These are phyloP conservation scores for Notamacropus eugenii DNA, from an alignment of 2,797 vertebrate genomes.

Conservation along the genomic window DNA sequence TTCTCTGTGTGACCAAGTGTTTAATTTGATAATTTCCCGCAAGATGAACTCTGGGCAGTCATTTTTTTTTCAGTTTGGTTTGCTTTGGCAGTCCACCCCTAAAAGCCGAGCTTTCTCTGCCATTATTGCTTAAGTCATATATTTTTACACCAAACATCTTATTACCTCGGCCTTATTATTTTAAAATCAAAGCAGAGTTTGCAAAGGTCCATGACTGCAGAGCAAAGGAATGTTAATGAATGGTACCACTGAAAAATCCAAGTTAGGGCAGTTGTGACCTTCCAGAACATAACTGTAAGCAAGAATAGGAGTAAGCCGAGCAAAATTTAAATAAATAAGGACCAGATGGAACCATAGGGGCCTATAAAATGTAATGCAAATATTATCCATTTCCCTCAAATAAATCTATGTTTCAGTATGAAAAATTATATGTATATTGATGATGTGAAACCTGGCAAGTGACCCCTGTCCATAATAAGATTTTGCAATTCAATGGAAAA, in stretches of 20 bases:
- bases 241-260: conserved; percentile 83
- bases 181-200: conserved; percentile 85
- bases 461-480: conserved; percentile 67
- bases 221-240: conserved; percentile 85
- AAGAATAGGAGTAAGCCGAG: conserved; percentile 84
- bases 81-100: conserved; percentile 80
- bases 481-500: conserved; percentile 80
- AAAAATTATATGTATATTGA: conserved; percentile 84
- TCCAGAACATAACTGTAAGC: conserved; percentile 82
- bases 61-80: conserved; percentile 76
- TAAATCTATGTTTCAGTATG: conserved; percentile 84
- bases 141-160: conserved; percentile 88
- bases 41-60: conserved; percentile 73
- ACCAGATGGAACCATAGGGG: conserved; percentile 84
- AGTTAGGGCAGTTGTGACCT: conserved; percentile 83
- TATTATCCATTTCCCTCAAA: conserved; percentile 85
- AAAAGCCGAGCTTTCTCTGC: conserved; percentile 80
- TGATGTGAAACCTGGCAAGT: conserved; percentile 77
- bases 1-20: conserved; percentile 65
- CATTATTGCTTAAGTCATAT: conserved; percentile 85
- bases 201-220: conserved; percentile 82
- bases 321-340: conserved; percentile 85
- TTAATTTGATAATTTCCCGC: conserved; percentile 81
- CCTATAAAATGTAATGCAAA: conserved; percentile 83
- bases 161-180: conserved; percentile 86